A percentile compares a stretch with the other conserved stretches of the same genome.
Evolutionary conservation across 2,797 vertebrate species (phyloP).

Genomic region (Ataeniobius toweri): DNA sequence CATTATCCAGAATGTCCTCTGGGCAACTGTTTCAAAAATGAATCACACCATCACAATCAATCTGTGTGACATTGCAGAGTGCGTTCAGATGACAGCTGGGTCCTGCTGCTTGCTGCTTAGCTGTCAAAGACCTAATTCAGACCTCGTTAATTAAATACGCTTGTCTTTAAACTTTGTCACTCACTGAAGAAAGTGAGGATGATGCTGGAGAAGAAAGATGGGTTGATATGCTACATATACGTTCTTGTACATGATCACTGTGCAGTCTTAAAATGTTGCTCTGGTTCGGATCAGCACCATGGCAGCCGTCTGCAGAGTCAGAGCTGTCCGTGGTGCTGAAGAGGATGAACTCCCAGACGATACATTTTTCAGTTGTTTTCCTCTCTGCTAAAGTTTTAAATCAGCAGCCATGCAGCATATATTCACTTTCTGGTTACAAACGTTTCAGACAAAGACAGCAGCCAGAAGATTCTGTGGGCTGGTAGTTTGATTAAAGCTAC

Average conservation of each 20-base stretch:
- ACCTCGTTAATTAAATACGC: slow-evolving; percentile 9
- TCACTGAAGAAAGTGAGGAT: not conserved
- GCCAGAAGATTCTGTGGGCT: not conserved
- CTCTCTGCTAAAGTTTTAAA: not conserved
- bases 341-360: not conserved
- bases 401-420: too few species aligned
- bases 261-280: not conserved
- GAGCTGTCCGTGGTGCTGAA: not conserved
- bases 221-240: not conserved
- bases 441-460: not conserved
- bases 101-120: slow-evolving; percentile 1
- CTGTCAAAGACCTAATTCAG: slow-evolving; percentile 36
- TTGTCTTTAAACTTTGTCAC: slow-evolving; percentile 10
- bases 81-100: slow-evolving; percentile 27
- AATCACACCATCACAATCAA: slow-evolving; percentile 29
- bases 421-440: not conserved
- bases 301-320: not conserved
- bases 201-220: not conserved
- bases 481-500: not conserved
- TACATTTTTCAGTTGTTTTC: not conserved
- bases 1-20: slow-evolving; percentile 10
- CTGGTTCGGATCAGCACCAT: not conserved
- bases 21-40: slow-evolving; percentile 14
- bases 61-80: not conserved
- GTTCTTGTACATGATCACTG: not conserved